Evolutionary conservation across 92 coral and sea anemone species (phyloP).

Genomic region (Porites evermanni): DNA sequence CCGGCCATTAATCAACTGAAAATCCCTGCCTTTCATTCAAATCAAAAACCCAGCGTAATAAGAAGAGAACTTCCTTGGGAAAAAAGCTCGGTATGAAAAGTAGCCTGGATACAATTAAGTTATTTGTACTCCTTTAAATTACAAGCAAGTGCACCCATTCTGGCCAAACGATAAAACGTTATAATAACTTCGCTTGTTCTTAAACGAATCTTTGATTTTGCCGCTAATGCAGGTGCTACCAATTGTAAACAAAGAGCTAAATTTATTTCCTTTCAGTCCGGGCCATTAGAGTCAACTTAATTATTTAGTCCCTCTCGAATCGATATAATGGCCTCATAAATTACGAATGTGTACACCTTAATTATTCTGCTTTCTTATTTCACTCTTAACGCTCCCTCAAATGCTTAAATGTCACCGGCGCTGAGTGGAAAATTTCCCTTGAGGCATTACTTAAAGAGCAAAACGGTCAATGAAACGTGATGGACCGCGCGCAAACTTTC

Average conservation of each 20-base stretch:
- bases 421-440: not conserved
- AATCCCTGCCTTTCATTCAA: not conserved
- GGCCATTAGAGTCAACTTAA: conserved; percentile 14
- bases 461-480: not conserved
- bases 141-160: not conserved
- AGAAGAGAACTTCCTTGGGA: too few species aligned
- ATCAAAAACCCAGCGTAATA: not conserved
- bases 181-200: not conserved
- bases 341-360: not conserved
- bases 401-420: conserved; percentile 3
- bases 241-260: not conserved
- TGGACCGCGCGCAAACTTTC: not conserved
- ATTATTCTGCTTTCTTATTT: conserved; percentile 10
- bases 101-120: too few species aligned
- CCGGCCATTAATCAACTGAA: conserved; percentile 23
- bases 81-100: too few species aligned
- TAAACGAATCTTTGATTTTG: not conserved
- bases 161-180: not conserved
- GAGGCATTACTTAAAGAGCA: not conserved
- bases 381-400: not conserved
- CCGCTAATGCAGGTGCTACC: not conserved
- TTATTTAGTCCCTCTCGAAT: not conserved
- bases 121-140: not conserved
- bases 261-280: not conserved
- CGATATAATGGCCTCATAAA: conserved; percentile 24